Evolutionary conservation across 2,888 invertebrate genomes (phyloP).

Genomic region (Loripinus fragilis): DNA sequence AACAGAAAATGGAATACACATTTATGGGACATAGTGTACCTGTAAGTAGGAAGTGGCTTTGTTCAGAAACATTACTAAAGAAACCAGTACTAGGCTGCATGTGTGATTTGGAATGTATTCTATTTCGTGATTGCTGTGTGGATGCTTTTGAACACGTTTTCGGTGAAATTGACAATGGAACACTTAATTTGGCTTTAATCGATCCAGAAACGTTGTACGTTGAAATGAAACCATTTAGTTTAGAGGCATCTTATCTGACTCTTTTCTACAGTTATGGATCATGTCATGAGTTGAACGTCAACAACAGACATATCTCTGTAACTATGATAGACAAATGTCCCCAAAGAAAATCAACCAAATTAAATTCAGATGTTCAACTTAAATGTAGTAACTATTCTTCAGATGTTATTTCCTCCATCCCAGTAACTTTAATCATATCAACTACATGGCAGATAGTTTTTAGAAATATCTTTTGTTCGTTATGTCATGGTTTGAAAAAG

Average conservation of each 20-base stretch:
- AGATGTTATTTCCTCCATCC: background rate
- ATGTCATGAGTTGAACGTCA: constrained; percentile 1
- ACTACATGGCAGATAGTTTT: constrained; percentile 7
- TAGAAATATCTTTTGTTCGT: constrained; percentile 10
- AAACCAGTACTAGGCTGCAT: background rate
- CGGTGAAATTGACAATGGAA: background rate
- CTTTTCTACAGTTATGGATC: background rate
- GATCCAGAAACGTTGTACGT: background rate
- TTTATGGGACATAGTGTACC: background rate
- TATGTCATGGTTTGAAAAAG: constrained; percentile 8
- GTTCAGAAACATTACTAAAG: background rate
- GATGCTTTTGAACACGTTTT: background rate
- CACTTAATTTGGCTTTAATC: background rate
- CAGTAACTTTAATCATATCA: background rate
- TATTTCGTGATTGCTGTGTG: constrained; percentile 11
- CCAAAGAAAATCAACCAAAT: background rate
- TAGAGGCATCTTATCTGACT: background rate
- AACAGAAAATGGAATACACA: background rate
- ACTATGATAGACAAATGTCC: constrained; percentile 13
- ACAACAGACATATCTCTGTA: background rate
- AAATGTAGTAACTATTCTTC: background rate
- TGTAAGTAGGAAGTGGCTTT: background rate
- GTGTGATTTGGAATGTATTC: constrained; percentile 8
- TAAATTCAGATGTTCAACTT: background rate
- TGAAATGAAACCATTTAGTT: background rate